These are phyloP conservation scores for Pteromalus puparum DNA, from an alignment of 1,140 invertebrate species.

Conservation along the genomic window DNA sequence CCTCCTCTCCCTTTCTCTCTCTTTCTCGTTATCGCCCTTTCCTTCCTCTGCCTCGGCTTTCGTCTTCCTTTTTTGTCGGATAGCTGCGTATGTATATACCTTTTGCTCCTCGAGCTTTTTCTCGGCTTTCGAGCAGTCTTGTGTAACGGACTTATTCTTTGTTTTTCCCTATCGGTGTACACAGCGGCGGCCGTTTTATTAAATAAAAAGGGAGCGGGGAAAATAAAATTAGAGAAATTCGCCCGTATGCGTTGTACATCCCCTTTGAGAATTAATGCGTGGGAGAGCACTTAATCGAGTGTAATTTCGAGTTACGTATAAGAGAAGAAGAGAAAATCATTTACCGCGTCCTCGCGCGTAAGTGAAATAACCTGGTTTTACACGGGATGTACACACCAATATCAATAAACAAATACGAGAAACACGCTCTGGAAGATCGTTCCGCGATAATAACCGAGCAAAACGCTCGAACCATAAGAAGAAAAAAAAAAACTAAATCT, in stretches of 20 bases:
- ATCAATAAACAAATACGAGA: neutral
- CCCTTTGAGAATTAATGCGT: neutral
- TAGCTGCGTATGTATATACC: neutral
- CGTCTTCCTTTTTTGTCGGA: constrained; percentile 16
- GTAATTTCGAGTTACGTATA: neutral
- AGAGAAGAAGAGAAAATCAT: neutral
- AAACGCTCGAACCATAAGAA: neutral
- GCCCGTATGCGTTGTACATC: too few species aligned
- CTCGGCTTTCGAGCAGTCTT: neutral
- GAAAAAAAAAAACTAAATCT: neutral
- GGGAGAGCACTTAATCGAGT: neutral
- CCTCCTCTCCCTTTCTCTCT: constrained; percentile 51
- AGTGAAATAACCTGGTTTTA: neutral
- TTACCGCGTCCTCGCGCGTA: neutral
- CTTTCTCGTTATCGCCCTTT: constrained; percentile 47
- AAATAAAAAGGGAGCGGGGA: constrained; percentile 21
- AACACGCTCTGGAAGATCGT: neutral
- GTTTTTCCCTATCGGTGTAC: constrained; percentile 1
- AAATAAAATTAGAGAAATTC: constrained; percentile 43
- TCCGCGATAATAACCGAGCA: neutral
- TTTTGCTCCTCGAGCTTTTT: constrained; percentile 7
- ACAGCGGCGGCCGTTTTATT: neutral
- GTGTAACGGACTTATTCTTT: neutral
- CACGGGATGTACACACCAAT: neutral
- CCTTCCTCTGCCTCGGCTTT: constrained; percentile 51